Base-by-base conservation (phyloP, 2,113 vertebrate species). In the Hyaena hyaena region DNA sequence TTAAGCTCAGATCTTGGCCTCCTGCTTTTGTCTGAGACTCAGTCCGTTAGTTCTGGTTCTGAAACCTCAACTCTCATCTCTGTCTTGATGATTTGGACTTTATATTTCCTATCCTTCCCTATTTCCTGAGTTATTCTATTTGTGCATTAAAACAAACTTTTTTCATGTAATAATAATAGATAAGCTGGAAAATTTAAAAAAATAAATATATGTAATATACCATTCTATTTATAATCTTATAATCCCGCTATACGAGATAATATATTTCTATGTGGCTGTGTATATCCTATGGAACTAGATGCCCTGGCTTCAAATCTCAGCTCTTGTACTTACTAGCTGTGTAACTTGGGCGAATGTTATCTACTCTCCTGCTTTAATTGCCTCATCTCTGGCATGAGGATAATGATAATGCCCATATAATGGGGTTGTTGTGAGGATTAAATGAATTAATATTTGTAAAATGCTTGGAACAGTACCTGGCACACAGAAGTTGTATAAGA, bases 171-270 rank as follows among this genome's bases (percentile, higher is more conserved):
- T 39, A 93, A 76, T 53, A 90, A 93, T 88, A 11, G 10, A 74
- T 81, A 95, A 84, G 21, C 55, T 94, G 63, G 63, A 93, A 73
- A 96, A 63, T 87, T 80, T 81, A 84, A 23, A 92, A 82, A 33
- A 33, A 45, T 26, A 93, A 12, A 11, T 87, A 80, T 9, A 7
- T 88, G 86, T 83, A 92, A 61, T 74, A 53, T 39, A 77, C 15
- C 33, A 31, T 68, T 39, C 39, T 86, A 65, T 31, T 45, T 21
- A 53, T 35, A 91, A 73, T 71, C 31, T 74, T 74, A 26, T 3
- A 24, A 74, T 74, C 3, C 5, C 50, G 71, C 50, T 45, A 24
- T 65, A 16, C 31, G 53, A 74, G 48, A n/a, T 61, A 80, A 35
- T 28, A 28, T 33, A 33, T 90, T 86, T 92, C 14, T 39, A 19